Conservation (phyloP, 2,888 invertebrate genomes). For the Cotesia congregata region DNA sequence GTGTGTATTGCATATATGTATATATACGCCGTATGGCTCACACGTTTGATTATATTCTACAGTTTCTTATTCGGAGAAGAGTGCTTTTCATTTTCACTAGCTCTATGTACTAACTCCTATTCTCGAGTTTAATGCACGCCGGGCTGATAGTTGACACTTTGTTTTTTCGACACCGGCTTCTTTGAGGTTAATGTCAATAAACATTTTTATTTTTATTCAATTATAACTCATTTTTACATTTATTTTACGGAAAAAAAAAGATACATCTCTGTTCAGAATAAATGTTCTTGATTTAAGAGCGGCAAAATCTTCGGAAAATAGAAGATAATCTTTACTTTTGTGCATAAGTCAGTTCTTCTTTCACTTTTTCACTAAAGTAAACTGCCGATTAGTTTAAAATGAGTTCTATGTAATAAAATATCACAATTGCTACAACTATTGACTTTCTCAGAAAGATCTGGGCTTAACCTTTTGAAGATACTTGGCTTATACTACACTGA, state of each 20-base stretch:
- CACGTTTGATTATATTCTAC: conserved; percentile 48
- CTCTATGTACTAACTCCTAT: not conserved
- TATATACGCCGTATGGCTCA: conserved; percentile 46
- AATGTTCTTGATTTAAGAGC: no score
- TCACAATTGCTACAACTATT: not conserved
- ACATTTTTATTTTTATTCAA: not conserved
- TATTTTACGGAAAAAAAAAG: no score
- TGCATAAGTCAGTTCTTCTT: not conserved
- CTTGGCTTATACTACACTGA: not conserved
- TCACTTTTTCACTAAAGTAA: not conserved
- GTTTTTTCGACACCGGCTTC: not conserved
- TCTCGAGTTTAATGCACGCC: not conserved
- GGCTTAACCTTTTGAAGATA: not conserved
- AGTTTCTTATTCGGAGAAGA: conserved; percentile 10
- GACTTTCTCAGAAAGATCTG: not conserved
- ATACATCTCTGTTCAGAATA: no score
- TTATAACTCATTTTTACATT: no score
- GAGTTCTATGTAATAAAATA: not conserved
- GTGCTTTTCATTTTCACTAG: conserved; percentile 21
- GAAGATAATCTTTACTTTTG: not conserved
- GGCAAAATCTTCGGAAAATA: no score
- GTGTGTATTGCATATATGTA: conserved; percentile 26
- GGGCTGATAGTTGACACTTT: not conserved
- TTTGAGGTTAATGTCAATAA: not conserved
- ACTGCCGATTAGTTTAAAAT: not conserved